Percentiles rank a stretch among this genome's conserved stretches.
Evolutionary conservation across 2,113 vertebrate species (phyloP).

Genomic region (Anhinga anhinga): DNA sequence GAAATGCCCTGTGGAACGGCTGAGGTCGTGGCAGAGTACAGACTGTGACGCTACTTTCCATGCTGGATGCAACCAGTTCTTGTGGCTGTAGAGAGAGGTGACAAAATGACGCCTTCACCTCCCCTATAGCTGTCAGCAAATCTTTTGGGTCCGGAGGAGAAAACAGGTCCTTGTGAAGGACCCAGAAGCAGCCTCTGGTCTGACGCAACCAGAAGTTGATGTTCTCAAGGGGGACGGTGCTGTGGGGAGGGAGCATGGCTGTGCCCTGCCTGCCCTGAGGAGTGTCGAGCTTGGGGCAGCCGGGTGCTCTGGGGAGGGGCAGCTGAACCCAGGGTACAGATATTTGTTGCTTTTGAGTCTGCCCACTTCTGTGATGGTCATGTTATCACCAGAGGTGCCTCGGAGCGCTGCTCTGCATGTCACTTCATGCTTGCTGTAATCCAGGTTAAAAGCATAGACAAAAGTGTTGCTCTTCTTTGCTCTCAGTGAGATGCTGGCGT

Average conservation of each 20-base stretch:
- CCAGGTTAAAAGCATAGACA: background rate
- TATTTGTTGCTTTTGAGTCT: background rate
- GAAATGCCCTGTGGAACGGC: background rate
- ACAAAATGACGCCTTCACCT: background rate
- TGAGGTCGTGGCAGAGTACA: background rate
- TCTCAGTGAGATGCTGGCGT: slow-evolving; percentile 92
- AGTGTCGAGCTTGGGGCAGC: background rate
- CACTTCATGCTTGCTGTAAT: background rate
- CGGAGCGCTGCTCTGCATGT: background rate
- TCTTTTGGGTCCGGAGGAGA: background rate
- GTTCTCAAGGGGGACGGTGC: background rate
- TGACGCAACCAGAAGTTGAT: background rate
- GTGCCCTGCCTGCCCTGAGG: fast-evolving
- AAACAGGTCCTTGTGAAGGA: background rate
- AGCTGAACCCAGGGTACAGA: background rate
- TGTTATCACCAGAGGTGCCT: background rate
- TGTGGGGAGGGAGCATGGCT: background rate
- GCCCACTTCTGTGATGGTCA: background rate
- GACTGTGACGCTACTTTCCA: background rate
- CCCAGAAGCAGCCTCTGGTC: background rate
- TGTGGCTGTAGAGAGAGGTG: background rate
- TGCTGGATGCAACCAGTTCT: background rate
- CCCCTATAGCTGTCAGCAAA: fast-evolving
- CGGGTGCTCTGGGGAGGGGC: background rate
- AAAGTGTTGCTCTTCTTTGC: background rate